Conservation (phyloP, 2,888 invertebrate genomes). For the Cephus runcator region DNA sequence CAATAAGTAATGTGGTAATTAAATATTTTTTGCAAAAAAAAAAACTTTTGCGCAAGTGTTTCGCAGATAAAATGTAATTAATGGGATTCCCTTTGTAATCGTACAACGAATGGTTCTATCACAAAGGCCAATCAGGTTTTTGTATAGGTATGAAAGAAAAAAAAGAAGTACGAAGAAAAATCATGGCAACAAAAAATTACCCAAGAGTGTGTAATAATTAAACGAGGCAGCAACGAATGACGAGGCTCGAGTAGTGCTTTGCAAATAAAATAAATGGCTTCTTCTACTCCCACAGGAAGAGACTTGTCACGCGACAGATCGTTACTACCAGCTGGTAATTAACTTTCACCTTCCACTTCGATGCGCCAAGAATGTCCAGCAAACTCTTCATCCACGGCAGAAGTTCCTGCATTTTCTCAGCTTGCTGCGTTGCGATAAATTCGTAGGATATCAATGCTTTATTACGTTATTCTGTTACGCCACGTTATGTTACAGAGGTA, state of each 20-base stretch:
- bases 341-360: slow-evolving; percentile 1
- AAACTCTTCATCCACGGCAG: background rate
- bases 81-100: background rate
- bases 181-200: background rate
- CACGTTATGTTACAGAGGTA: background rate
- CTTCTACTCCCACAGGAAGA: background rate
- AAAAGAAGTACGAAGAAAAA: background rate
- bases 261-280: background rate
- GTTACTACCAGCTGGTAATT: background rate
- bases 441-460: background rate
- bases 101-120: background rate
- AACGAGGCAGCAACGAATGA: background rate
- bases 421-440: background rate
- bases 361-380: background rate
- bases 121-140: background rate
- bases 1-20: background rate
- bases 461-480: background rate
- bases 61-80: background rate
- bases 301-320: background rate
- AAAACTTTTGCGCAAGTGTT: background rate
- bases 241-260: background rate
- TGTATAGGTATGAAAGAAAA: background rate
- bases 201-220: background rate
- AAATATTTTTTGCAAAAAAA: background rate
- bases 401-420: background rate